Evolutionary conservation across 2,888 invertebrate species (phyloP).

Genomic region (Molanna angustata): DNA sequence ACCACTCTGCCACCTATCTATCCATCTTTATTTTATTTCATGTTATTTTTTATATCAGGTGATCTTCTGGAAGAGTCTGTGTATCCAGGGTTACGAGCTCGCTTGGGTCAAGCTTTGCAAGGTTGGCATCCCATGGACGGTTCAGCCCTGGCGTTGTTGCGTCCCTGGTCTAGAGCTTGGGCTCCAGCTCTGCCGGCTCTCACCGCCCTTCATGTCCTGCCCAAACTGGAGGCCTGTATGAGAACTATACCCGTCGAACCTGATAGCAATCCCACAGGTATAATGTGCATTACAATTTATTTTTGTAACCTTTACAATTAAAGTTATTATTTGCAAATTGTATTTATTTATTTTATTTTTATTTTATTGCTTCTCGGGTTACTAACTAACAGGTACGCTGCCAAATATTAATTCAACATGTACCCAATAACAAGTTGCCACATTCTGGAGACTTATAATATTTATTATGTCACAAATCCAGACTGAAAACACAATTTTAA

Average conservation of each 20-base stretch:
- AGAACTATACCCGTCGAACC: constrained; percentile 48
- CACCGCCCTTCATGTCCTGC: constrained; percentile 80
- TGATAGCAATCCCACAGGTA: constrained; percentile 26
- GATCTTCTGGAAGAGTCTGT: constrained; percentile 58
- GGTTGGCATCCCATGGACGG: constrained; percentile 95
- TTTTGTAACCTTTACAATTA: neutral
- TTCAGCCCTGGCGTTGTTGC: constrained; percentile 87
- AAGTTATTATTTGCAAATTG: no score
- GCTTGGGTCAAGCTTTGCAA: constrained; percentile 82
- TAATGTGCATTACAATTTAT: neutral
- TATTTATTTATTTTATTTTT: no score
- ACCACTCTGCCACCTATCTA: neutral
- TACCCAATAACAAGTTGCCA: no score
- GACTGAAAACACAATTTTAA: no score
- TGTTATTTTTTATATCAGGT: no score
- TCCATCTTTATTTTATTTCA: neutral
- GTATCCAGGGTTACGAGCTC: constrained; percentile 89
- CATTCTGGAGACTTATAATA: no score
- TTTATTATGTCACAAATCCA: no score
- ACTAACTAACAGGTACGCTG: no score
- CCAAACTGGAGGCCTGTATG: constrained; percentile 76
- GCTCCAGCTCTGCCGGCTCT: constrained; percentile 62
- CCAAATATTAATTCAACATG: no score
- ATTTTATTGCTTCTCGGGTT: no score
- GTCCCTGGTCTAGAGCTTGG: constrained; percentile 78